Conservation (phyloP, 2,797 vertebrate genomes). For the Anomalospiza imberbis region DNA sequence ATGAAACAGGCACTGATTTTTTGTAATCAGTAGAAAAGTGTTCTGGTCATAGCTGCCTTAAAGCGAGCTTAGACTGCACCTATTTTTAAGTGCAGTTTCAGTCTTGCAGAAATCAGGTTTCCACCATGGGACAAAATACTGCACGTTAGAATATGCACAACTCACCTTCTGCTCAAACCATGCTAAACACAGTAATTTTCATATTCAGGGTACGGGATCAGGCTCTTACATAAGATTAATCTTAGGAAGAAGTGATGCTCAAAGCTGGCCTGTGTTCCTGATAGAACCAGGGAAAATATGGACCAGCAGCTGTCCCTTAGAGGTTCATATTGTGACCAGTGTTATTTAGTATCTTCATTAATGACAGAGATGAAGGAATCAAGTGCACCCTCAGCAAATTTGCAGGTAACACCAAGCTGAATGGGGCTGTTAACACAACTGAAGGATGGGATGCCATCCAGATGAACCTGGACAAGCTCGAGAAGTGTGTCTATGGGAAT, state of each 20-base stretch:
- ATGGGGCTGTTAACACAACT: neutral
- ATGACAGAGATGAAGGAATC: rapidly evolving
- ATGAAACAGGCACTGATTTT: slow-evolving; percentile 2
- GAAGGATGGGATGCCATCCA: neutral
- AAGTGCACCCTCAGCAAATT: neutral
- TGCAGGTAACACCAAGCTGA: neutral
- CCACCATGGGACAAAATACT: neutral
- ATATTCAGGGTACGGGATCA: neutral
- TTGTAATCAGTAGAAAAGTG: neutral
- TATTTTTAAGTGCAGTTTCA: neutral
- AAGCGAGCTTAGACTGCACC: slow-evolving; percentile 11
- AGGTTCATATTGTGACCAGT: neutral
- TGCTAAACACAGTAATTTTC: neutral
- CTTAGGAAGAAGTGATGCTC: neutral
- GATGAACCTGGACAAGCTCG: rapidly evolving
- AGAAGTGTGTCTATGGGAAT: neutral
- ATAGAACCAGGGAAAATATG: neutral
- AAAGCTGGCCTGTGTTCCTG: neutral
- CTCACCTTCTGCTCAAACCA: neutral
- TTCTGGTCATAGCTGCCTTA: slow-evolving; percentile 52
- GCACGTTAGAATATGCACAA: neutral
- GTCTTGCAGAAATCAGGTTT: neutral
- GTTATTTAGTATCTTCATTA: neutral
- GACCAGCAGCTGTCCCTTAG: neutral
- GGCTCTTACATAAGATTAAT: neutral